Base-by-base conservation (phyloP, 2,888 invertebrate genomes). In the Leucania comma region DNA sequence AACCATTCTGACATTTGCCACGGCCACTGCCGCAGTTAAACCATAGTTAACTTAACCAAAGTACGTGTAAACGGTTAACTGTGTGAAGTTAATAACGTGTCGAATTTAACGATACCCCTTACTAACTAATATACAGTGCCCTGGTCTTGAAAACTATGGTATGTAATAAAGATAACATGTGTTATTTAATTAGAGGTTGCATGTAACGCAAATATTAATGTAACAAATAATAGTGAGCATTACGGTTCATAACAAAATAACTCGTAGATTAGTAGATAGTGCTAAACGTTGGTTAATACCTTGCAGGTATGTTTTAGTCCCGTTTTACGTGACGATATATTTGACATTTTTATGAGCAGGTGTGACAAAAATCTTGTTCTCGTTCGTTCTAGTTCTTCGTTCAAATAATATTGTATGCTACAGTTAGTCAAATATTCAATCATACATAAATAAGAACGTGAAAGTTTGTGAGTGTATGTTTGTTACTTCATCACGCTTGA, bases 71-170 rank as follows among this genome's bases (percentile, higher is more conserved):
- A 69, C 22, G 50, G 48, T 38, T 75, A 64, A 71, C 53, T 61
- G 50, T 61, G 46, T 57, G 63, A 56, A 48, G 62, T 66, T 67
- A 72, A 72, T 73, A 73, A 77, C 63, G 48, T 48, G 60, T 57
- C 48, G 29, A 59, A 63, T 65, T 53, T 60, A 75, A 66, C 75
- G 35, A 54, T 54, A 56, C 6, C 32, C 32, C 56, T 0, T 10
- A 62, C 42, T 42, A 65, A 79, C 65, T 57, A 63, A 46, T 61
- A 17, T 24, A 35, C 10, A 46, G 14, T 20, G 57, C 42, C 50
- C 51, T 66, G 60, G 24, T 26, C 46, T 57, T 35, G 35, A 42
- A 68, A 79, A 73, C 35, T 62, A 46, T 20, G 6, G 5, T 26
- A 35, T 9, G 6, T 29, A 29, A 3, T 29, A 29, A 29, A 29